A percentile compares a stretch with the other conserved stretches of the same genome.
These are phyloP conservation scores for Mormyrus iriodes DNA, from an alignment of 2,113 vertebrate genomes.

Conservation along the genomic window DNA sequence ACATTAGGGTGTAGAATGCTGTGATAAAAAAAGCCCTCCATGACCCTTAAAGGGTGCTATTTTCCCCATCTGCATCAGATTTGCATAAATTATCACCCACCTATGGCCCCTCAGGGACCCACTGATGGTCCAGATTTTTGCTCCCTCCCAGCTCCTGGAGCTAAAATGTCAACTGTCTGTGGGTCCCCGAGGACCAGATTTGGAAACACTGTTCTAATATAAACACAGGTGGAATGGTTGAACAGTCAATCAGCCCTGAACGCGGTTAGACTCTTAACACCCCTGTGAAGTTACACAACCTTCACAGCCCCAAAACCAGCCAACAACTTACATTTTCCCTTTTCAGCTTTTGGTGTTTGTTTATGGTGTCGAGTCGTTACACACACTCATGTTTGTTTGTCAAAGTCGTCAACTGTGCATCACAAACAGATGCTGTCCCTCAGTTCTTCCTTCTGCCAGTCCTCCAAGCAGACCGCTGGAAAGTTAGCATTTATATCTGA, in stretches of 20 bases:
- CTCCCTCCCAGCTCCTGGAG: not conserved
- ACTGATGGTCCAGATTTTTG: not conserved
- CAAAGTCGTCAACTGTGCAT: not conserved
- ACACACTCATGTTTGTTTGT: not conserved
- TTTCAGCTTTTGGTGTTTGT: not conserved
- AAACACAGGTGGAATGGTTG: not conserved
- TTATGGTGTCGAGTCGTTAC: not conserved
- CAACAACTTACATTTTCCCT: not conserved
- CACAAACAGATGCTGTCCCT: not conserved
- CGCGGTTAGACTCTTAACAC: not conserved
- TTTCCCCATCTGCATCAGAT: slow-evolving; percentile 25
- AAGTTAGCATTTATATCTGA: not conserved
- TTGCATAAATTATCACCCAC: slow-evolving; percentile 45
- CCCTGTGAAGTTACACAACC: not conserved
- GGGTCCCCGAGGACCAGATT: not conserved
- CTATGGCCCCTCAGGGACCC: slow-evolving; percentile 19
- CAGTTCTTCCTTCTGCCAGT: not conserved
- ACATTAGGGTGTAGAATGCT: slow-evolving; percentile 42
- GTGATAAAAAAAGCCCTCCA: slow-evolving; percentile 43
- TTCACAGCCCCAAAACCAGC: not conserved
- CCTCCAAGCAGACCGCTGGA: not conserved
- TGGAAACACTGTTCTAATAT: not conserved
- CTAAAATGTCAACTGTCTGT: not conserved
- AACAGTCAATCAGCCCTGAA: not conserved
- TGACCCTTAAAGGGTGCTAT: slow-evolving; percentile 4